Percentiles rank a stretch among this genome's conserved stretches.
These are phyloP conservation scores for Pangasius macronema DNA, from an alignment of 2,797 vertebrate genomes.

Conservation along the genomic window DNA sequence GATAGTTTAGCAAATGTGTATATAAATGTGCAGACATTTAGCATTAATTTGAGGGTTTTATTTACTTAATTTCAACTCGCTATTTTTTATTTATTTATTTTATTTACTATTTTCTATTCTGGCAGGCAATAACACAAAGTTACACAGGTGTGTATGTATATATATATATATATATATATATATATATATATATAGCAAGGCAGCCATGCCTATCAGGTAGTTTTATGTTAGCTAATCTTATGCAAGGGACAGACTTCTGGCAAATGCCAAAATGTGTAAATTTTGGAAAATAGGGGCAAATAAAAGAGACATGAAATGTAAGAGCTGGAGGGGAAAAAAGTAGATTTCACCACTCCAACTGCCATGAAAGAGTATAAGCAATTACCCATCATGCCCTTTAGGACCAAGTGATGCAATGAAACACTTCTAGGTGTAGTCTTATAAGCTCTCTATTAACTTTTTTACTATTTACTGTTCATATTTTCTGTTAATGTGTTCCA, in stretches of 20 bases:
- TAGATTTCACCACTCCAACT: too few species aligned
- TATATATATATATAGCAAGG: not conserved
- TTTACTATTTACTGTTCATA: not conserved
- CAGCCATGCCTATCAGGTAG: not conserved
- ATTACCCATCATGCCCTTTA: not conserved
- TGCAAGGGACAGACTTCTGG: not conserved
- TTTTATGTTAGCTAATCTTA: not conserved
- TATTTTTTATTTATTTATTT: not conserved
- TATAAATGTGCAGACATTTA: not conserved
- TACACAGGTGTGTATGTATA: not conserved
- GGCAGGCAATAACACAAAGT: not conserved
- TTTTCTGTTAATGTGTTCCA: not conserved
- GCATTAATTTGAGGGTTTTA: not conserved
- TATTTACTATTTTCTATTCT: not conserved
- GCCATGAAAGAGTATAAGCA: not conserved
- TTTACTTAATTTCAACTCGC: not conserved
- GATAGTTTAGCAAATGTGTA: slow-evolving; percentile 7
- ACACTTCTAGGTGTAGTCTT: not conserved
- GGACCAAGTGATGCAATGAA: not conserved
- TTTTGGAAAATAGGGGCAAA: not conserved
- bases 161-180: not conserved
- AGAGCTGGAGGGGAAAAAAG: too few species aligned
- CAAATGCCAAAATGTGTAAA: not conserved
- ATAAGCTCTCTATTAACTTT: not conserved
- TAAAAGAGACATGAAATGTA: not conserved